These are phyloP conservation scores for Rotaria socialis DNA, from an alignment of 2,888 invertebrate species.

Conservation along the genomic window DNA sequence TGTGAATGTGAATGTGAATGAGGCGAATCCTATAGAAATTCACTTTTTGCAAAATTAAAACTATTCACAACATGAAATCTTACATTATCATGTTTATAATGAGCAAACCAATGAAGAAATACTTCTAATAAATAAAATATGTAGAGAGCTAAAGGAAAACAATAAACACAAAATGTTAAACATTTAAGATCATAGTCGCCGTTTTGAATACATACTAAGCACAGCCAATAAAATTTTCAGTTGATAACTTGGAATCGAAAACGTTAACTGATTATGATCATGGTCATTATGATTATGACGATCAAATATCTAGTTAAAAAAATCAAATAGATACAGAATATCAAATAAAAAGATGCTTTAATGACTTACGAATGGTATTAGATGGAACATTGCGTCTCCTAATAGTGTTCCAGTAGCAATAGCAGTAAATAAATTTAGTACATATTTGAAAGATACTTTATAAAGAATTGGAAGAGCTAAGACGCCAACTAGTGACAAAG, in stretches of 20 bases:
- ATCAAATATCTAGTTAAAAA: not conserved
- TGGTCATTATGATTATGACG: constrained; percentile 31
- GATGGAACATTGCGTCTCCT: constrained; percentile 61
- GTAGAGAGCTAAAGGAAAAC: constrained; percentile 38
- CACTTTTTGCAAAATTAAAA: not conserved
- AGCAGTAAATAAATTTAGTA: constrained; percentile 60
- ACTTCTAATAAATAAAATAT: constrained; percentile 42
- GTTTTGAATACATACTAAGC: not conserved
- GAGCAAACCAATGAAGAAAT: constrained; percentile 39
- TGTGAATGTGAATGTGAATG: constrained; percentile 27
- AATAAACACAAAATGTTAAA: not conserved
- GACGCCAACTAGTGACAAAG: constrained; percentile 57
- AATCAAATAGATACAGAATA: not conserved
- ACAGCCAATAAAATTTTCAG: not conserved
- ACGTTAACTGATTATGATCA: not conserved
- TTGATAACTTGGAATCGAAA: not conserved
- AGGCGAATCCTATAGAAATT: not conserved
- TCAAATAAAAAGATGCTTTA: not conserved
- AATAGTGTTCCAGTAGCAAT: constrained; percentile 61
- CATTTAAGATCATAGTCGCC: not conserved
- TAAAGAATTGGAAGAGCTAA: constrained; percentile 54
- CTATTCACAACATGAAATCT: not conserved
- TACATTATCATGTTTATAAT: constrained; percentile 38
- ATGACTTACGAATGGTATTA: constrained; percentile 59
- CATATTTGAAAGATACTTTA: constrained; percentile 51